Evolutionary conservation across 2,113 vertebrate species (phyloP).

Genomic region (Zosterops pallidus): DNA sequence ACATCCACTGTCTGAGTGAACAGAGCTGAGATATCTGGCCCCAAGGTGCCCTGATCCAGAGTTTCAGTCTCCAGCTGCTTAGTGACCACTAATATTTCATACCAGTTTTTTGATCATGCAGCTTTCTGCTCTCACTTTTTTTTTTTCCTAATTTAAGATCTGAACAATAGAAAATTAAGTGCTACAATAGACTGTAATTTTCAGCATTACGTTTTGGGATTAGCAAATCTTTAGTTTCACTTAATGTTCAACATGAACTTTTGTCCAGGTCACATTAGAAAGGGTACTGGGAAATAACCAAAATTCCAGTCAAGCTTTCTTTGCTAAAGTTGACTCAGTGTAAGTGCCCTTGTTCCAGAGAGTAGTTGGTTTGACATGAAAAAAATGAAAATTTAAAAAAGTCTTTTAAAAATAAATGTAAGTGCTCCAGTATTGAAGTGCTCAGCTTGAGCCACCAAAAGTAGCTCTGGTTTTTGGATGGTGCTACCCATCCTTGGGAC

Average conservation of each 20-base stretch:
- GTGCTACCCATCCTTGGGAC: not conserved
- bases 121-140: not conserved
- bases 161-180: not conserved
- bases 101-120: not conserved
- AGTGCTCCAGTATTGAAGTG: not conserved
- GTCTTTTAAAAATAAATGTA: not conserved
- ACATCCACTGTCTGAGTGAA: not conserved
- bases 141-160: not conserved
- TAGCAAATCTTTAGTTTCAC: not conserved
- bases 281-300: not conserved
- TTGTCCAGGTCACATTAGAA: not conserved
- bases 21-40: rapidly evolving
- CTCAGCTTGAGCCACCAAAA: not conserved
- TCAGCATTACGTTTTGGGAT: not conserved
- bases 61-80: not conserved
- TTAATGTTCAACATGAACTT: not conserved
- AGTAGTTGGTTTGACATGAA: not conserved
- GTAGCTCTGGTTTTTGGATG: not conserved
- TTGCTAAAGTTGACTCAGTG: not conserved
- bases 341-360: not conserved
- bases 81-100: not conserved
- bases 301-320: not conserved
- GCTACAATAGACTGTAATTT: not conserved
- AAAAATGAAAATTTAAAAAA: not conserved
- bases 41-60: not conserved